Percentiles rank a stretch among this genome's conserved stretches.
phyloP scores from a whole-genome alignment of 2,888 invertebrate genomes.

The Hirtodrosophila alboralis region DNA sequence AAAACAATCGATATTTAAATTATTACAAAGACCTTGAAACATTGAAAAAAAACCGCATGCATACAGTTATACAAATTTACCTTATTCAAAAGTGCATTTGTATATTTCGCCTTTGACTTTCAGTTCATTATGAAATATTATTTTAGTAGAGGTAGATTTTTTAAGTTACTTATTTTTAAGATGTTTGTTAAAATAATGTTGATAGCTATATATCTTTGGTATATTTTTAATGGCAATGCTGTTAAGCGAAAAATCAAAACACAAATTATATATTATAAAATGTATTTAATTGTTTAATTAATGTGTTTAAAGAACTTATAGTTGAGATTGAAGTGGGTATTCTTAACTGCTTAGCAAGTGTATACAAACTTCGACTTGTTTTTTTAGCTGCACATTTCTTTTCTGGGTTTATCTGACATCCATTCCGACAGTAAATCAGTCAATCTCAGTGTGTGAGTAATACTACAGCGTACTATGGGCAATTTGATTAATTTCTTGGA shows the following conservation, averaged over 20 bases:
- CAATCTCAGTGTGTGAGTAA: conserved; percentile 26
- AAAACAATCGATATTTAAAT: conserved; percentile 71
- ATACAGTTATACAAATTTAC: background rate
- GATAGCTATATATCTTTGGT: too few species aligned
- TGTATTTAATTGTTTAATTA: too few species aligned
- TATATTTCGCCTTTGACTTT: conserved; percentile 20
- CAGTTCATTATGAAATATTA: conserved; percentile 3
- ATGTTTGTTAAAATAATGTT: too few species aligned
- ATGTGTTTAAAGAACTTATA: too few species aligned
- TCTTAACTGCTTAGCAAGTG: conserved; percentile 7
- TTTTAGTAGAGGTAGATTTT: background rate
- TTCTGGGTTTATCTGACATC: conserved; percentile 2
- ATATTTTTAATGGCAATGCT: too few species aligned
- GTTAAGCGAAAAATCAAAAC: too few species aligned
- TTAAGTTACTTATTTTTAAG: too few species aligned
- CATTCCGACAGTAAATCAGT: conserved; percentile 18
- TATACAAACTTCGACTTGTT: background rate
- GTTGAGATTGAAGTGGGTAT: too few species aligned
- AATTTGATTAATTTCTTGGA: too few species aligned
- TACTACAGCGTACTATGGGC: conserved; percentile 37
- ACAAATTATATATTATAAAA: too few species aligned
- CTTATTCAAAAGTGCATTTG: conserved; percentile 48
- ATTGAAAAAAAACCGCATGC: conserved; percentile 21
- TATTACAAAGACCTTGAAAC: conserved; percentile 63
- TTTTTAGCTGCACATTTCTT: background rate